Percentiles rank a stretch among this genome's conserved stretches.
These are phyloP conservation scores for Acronicta aceris DNA, from an alignment of 2,888 invertebrate genomes.

Conservation along the genomic window DNA sequence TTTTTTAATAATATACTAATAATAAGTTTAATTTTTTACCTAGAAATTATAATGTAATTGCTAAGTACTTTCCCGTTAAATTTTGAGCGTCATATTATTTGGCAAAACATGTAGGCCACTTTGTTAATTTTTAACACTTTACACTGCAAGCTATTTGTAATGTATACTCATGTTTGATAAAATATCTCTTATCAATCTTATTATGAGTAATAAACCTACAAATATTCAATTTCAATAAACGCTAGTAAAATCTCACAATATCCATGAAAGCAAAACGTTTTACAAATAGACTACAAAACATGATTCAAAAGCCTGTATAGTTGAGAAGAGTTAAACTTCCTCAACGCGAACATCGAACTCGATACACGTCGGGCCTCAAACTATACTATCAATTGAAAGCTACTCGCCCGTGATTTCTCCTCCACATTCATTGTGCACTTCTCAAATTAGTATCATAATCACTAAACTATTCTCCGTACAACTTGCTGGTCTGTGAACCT, in stretches of 20 bases:
- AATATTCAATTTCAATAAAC: not conserved
- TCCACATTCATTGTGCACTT: constrained; percentile 44
- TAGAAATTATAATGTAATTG: no score
- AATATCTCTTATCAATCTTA: no score
- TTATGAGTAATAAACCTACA: not conserved
- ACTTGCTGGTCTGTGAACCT: constrained; percentile 40
- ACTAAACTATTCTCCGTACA: constrained; percentile 44
- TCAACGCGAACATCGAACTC: constrained; percentile 55
- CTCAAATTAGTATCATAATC: constrained; percentile 56
- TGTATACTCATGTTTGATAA: no score
- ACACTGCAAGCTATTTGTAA: no score
- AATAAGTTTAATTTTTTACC: no score
- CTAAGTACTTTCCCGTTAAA: no score
- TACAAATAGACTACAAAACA: constrained; percentile 30
- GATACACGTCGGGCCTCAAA: constrained; percentile 73
- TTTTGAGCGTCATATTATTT: no score
- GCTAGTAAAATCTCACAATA: not conserved
- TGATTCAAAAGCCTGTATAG: constrained; percentile 21
- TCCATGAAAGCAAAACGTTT: constrained; percentile 12
- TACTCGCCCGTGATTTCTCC: constrained; percentile 76
- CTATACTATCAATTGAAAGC: constrained; percentile 80
- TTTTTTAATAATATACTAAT: no score
- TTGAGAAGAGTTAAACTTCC: constrained; percentile 36
- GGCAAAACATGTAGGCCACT: no score
- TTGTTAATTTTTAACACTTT: no score